Evolutionary conservation across 2,113 vertebrate species (phyloP).

Genomic region (Oostethus manadensis): DNA sequence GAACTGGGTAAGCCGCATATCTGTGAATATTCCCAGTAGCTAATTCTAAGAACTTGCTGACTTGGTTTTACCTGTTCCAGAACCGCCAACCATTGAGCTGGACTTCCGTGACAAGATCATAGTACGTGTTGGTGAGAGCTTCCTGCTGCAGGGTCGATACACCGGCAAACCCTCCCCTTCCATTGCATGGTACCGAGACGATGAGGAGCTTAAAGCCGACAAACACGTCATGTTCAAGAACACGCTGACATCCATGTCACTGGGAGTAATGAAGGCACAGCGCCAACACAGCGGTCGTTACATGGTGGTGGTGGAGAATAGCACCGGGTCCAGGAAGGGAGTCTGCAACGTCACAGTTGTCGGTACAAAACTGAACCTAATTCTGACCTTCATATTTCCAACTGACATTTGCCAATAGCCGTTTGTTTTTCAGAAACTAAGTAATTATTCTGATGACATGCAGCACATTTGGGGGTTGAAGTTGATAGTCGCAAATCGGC

Average conservation of each 20-base stretch:
- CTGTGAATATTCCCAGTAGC: not conserved
- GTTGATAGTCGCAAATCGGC: not conserved
- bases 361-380: constrained; percentile 70
- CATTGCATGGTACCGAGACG: constrained; percentile 85
- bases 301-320: constrained; percentile 88
- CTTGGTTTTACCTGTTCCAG: constrained; percentile 57
- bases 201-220: constrained; percentile 82
- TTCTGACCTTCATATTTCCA: not conserved
- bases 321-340: constrained; percentile 90
- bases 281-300: constrained; percentile 91
- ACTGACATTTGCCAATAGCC: not conserved
- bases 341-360: constrained; percentile 87
- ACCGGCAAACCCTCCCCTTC: constrained; percentile 91
- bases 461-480: not conserved
- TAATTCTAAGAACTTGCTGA: not conserved
- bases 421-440: too few relatives aligned
- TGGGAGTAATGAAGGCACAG: constrained; percentile 84
- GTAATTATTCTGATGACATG: too few relatives aligned
- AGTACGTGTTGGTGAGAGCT: constrained; percentile 88
- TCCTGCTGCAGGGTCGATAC: constrained; percentile 86
- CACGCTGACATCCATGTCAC: constrained; percentile 80
- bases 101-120: constrained; percentile 93
- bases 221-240: constrained; percentile 83
- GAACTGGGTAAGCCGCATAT: constrained; percentile 80
- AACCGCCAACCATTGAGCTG: constrained; percentile 90